Percentiles rank a stretch among this genome's conserved stretches.
phyloP scores from a whole-genome alignment of 2,797 vertebrate genomes.

The Phyllotis vaccarum region DNA sequence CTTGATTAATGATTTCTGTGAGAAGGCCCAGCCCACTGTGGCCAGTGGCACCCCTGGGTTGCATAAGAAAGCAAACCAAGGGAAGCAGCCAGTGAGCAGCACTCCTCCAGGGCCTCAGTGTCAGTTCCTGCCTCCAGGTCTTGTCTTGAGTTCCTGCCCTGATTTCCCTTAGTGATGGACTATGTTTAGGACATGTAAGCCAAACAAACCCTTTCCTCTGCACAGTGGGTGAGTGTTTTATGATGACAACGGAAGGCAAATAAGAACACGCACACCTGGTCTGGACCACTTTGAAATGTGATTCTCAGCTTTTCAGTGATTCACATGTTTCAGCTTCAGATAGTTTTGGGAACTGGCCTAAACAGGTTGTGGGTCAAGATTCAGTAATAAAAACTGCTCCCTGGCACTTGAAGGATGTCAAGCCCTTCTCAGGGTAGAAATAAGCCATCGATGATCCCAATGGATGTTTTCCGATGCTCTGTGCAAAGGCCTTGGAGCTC shows the following conservation, averaged over 20 bases:
- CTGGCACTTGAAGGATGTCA: not conserved
- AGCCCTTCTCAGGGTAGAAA: not conserved
- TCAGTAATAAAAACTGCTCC: not conserved
- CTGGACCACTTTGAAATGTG: not conserved
- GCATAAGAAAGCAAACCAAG: not conserved
- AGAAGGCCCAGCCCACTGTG: not conserved
- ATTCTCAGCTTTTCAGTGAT: fast-evolving
- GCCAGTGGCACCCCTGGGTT: not conserved
- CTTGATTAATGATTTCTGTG: not conserved
- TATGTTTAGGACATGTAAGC: not conserved
- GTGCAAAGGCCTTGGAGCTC: not conserved
- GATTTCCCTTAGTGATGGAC: not conserved
- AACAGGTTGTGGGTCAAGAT: not conserved
- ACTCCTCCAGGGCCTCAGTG: not conserved
- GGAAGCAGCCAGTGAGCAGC: too few relatives aligned
- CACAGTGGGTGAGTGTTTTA: fast-evolving
- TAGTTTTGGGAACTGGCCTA: not conserved
- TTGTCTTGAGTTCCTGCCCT: not conserved
- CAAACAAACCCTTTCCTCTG: not conserved
- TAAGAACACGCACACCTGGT: not conserved
- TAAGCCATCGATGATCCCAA: too few relatives aligned
- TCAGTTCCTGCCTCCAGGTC: not conserved
- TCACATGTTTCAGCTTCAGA: fast-evolving
- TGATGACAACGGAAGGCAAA: not conserved
- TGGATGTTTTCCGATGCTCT: not conserved